Percentiles rank a stretch among this genome's conserved stretches.
These are phyloP conservation scores for Diadophis punctatus DNA, from an alignment of 2,113 vertebrate species.

Conservation along the genomic window DNA sequence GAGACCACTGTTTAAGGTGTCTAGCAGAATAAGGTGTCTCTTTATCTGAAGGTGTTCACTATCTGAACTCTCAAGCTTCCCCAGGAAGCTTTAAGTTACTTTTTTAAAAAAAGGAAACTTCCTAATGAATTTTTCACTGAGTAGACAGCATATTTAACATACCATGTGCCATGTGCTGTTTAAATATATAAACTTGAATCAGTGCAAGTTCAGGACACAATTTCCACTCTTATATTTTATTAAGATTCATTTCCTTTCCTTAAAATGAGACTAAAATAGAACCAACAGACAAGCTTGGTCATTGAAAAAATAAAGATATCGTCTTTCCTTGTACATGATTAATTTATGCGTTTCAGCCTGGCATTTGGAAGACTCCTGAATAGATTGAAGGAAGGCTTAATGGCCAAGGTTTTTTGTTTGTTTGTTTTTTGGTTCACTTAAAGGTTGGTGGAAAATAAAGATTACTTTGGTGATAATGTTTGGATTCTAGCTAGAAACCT, in stretches of 20 bases:
- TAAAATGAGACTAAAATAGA: not conserved
- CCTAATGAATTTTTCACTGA: constrained; percentile 18
- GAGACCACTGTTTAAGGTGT: not conserved
- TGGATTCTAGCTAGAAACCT: not conserved
- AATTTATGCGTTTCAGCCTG: not conserved
- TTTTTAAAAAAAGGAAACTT: constrained; percentile 23
- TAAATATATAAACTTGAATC: not conserved
- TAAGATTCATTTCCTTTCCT: constrained; percentile 21
- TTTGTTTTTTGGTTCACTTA: not conserved
- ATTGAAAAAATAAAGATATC: not conserved
- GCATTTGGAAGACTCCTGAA: not conserved
- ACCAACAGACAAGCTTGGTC: not conserved
- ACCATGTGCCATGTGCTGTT: not conserved
- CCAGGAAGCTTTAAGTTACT: constrained; percentile 22
- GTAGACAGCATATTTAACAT: not conserved
- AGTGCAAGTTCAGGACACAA: not conserved
- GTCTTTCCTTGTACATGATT: not conserved
- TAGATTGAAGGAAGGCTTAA: not conserved
- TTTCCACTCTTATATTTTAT: not conserved
- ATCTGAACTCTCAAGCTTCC: constrained; percentile 6
- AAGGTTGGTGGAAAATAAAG: not conserved
- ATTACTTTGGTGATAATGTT: not conserved
- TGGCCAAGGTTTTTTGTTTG: not conserved
- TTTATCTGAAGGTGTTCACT: constrained; percentile 37
- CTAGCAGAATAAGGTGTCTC: constrained; percentile 28